phyloP scores from a whole-genome alignment of 2,888 invertebrate species.

The Watsonalla binaria region DNA sequence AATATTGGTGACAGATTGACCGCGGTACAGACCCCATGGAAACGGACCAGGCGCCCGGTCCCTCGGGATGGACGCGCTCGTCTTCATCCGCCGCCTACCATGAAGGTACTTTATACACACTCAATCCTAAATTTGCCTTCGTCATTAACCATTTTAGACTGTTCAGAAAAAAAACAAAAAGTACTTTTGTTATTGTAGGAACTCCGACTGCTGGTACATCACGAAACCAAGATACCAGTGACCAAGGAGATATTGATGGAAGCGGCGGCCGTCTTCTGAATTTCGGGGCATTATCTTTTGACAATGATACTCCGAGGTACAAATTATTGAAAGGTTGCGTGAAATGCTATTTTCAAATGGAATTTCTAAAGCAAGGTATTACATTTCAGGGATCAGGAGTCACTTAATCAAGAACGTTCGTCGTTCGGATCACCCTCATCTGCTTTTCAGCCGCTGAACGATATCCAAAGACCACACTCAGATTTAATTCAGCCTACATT shows the following conservation, averaged over 20 bases:
- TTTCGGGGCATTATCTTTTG: slow-evolving; percentile 58
- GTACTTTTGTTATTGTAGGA: slow-evolving; percentile 13
- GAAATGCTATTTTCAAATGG: not conserved
- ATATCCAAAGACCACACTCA: slow-evolving; percentile 45
- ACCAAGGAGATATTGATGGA: slow-evolving; percentile 41
- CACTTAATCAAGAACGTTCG: slow-evolving; percentile 41
- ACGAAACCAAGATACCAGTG: slow-evolving; percentile 31
- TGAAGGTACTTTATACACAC: slow-evolving; percentile 27
- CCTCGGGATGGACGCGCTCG: slow-evolving; percentile 28
- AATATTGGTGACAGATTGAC: slow-evolving; percentile 72
- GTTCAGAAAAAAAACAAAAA: not conserved
- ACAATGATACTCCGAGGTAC: slow-evolving; percentile 46
- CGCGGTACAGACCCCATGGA: slow-evolving; percentile 86
- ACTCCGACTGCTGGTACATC: slow-evolving; percentile 43
- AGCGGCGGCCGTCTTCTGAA: slow-evolving; percentile 50
- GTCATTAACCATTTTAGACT: not conserved
- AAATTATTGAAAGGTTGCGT: not conserved
- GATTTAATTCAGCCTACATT: slow-evolving; percentile 49
- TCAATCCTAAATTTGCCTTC: not conserved
- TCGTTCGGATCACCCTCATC: slow-evolving; percentile 60
- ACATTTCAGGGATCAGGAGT: slow-evolving; percentile 42
- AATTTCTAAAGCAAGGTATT: not conserved
- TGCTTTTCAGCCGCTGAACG: slow-evolving; percentile 61
- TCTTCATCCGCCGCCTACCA: slow-evolving; percentile 23
- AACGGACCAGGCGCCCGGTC: slow-evolving; percentile 53